These are phyloP conservation scores for Leptinotarsa rubiginosa DNA, from an alignment of 2,888 invertebrate species.

Conservation along the genomic window DNA sequence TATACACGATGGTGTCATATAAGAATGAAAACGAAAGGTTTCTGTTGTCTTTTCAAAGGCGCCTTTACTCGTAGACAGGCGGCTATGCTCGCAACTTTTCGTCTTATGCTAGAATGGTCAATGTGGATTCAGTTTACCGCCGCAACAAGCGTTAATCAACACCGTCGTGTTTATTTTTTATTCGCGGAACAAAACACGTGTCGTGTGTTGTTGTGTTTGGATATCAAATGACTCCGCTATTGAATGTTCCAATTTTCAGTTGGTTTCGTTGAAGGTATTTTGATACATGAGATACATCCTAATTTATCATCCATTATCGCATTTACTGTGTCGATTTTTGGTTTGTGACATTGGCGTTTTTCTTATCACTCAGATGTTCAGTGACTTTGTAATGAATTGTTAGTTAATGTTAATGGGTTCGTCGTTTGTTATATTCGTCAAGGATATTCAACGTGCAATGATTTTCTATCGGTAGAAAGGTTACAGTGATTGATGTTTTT, in stretches of 20 bases:
- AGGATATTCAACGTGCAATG: constrained; percentile 7
- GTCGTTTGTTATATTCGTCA: constrained; percentile 6
- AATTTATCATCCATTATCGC: constrained; percentile 15
- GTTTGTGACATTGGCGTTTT: constrained; percentile 9
- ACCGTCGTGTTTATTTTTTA: constrained; percentile 28
- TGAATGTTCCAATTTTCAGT: constrained; percentile 10
- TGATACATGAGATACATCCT: constrained; percentile 17
- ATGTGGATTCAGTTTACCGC: constrained; percentile 35
- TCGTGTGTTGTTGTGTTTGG: constrained; percentile 26
- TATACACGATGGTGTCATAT: constrained; percentile 24
- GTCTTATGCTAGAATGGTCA: constrained; percentile 36
- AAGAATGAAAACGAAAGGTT: constrained; percentile 32
- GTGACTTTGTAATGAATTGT: constrained; percentile 14
- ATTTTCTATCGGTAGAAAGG: constrained; percentile 4
- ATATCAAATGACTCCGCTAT: constrained; percentile 14
- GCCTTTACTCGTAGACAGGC: constrained; percentile 42
- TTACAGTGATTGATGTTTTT: neutral
- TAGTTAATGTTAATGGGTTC: neutral
- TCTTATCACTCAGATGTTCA: constrained; percentile 12
- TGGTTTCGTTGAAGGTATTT: constrained; percentile 12
- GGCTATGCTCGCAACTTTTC: constrained; percentile 44
- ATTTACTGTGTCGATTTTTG: neutral
- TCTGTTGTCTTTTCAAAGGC: constrained; percentile 41
- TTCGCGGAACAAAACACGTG: constrained; percentile 40
- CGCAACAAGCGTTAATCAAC: constrained; percentile 30